Conservation (phyloP, 2,113 vertebrate genomes). For the Rhombomys opimus region DNA sequence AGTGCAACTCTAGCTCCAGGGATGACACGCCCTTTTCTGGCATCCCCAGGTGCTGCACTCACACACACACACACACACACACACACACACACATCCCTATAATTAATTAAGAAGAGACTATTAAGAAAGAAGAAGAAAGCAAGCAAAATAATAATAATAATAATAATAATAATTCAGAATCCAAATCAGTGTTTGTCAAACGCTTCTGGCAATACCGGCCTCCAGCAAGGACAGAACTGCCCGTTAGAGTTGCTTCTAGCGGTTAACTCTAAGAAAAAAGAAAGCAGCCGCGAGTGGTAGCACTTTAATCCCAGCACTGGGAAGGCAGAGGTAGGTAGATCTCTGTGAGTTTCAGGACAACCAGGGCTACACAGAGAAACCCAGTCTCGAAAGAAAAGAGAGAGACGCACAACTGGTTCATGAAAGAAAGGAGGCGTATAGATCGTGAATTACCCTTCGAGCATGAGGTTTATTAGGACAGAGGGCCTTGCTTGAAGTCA, state of each 20-base stretch:
- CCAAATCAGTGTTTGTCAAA: not conserved
- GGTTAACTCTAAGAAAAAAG: not conserved
- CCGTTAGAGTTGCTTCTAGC: not conserved
- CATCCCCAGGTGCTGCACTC: not conserved
- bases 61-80: not conserved
- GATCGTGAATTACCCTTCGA: not conserved
- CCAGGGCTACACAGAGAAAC: not conserved
- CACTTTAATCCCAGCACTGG: not conserved
- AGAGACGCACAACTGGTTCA: not conserved
- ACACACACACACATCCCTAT: too few species aligned
- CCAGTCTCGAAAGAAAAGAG: too few species aligned
- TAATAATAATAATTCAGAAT: too few species aligned
- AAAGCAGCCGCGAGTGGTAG: not conserved
- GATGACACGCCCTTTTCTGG: not conserved
- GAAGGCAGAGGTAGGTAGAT: not conserved
- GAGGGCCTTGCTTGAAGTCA: not conserved
- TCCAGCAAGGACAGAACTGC: not conserved
- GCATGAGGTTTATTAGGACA: not conserved
- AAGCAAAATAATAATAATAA: too few species aligned
- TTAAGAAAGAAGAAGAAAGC: not conserved
- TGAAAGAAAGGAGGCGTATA: not conserved
- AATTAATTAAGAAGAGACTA: too few species aligned
- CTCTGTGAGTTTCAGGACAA: not conserved
- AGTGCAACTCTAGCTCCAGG: not conserved
- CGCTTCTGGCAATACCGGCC: not conserved